Base-by-base conservation (phyloP, 53 echinoderm and acorn worm species). In the Crossaster papposus region DNA sequence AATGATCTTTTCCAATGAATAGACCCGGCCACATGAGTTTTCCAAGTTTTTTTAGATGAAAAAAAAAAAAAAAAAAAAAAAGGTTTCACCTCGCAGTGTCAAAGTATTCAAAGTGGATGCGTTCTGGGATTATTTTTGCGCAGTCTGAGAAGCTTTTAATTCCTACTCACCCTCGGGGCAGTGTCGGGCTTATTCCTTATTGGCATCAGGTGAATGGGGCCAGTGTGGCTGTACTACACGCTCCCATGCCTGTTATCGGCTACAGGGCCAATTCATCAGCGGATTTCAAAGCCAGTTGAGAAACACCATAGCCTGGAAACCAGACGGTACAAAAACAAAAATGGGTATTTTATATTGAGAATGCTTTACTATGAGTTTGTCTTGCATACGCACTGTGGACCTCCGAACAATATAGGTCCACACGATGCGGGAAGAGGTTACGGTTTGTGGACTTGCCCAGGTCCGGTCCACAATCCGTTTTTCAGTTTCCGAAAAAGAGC, bases 151-250 rank as follows among this genome's bases (percentile, higher is more conserved):
- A 83, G 65, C 83, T 83, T 83, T 83, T 72, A 85, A 85, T 72
- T 85, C 85, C 85, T 73, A 85, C 85, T 85, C 72, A 85, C 85
- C 85, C 85, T 72, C 51, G 52, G 73, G 85, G 52, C 31, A 72
- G 55, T 72, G 84, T 38, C 81, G 38, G 28, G 35, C 70, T 83
- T 14, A 24, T 68, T 51, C 72, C 53, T 52, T 31, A 10, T 72
- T 72, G 85, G 36, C 73, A 55, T 72, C 72, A 73, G 24, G 72
- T 28, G 13, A 51, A 44, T 44, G 17, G 78, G 78, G 50, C 51
- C 26, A 34, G 44, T 50, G 85, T 52, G 72, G 73, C 53, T 32
- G 85, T 51, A 54, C 83, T 51, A 54, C 83, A 70, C 54, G 34
- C 14, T 53, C 51, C 85, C 85, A 85, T 85, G 7, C 53, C 72